A percentile compares a stretch with the other conserved stretches of the same genome.
Conservation (phyloP, 2,797 vertebrate genomes). For the Myotis planiceps region DNA sequence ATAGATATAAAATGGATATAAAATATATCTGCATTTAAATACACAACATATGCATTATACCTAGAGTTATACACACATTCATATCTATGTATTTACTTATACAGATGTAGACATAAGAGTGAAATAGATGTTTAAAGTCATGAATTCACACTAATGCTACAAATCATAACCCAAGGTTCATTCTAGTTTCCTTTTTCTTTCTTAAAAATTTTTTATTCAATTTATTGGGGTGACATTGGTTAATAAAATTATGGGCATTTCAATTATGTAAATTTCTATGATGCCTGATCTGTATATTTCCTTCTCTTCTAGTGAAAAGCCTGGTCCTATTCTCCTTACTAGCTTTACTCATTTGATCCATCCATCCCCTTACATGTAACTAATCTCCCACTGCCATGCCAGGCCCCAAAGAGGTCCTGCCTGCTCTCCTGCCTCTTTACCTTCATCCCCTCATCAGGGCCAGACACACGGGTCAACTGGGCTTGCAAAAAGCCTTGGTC, state of each 20-base stretch:
- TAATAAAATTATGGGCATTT: background rate
- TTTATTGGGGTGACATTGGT: background rate
- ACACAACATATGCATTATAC: background rate
- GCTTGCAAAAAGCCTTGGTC: background rate
- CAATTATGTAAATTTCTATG: background rate
- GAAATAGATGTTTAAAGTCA: background rate
- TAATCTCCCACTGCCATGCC: background rate
- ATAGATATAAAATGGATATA: background rate
- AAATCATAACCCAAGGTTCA: background rate
- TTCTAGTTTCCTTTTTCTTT: background rate
- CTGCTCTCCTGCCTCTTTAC: background rate
- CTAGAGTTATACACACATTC: background rate
- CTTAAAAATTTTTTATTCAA: background rate
- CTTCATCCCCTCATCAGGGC: background rate
- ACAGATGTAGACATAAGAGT: background rate
- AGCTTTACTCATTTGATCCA: background rate
- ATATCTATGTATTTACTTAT: background rate
- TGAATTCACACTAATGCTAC: background rate
- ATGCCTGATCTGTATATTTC: background rate
- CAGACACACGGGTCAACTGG: background rate
- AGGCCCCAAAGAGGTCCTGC: too few species aligned
- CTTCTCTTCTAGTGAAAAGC: background rate
- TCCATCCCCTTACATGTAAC: background rate
- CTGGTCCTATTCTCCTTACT: background rate
- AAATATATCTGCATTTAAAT: background rate